These are phyloP conservation scores for Myodes glareolus DNA, from an alignment of 2,113 vertebrate species.

Conservation along the genomic window DNA sequence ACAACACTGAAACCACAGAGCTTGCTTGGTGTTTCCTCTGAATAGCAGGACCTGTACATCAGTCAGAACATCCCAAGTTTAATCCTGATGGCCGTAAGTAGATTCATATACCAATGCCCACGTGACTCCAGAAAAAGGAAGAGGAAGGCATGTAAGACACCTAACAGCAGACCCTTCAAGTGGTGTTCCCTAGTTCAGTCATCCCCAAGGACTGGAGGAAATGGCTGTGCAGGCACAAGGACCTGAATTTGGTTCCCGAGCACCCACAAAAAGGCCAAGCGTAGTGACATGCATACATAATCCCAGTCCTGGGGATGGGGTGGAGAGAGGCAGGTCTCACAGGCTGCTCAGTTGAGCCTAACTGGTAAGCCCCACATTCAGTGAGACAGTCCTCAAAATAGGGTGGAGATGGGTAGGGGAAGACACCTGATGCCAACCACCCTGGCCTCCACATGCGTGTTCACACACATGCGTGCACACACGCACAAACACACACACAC, in stretches of 20 bases:
- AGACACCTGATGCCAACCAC: too few relatives aligned
- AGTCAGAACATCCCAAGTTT: background rate
- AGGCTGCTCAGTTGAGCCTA: background rate
- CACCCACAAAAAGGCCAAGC: background rate
- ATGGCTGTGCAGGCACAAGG: too few relatives aligned
- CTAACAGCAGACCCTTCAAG: slow-evolving; percentile 94
- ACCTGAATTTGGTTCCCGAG: background rate
- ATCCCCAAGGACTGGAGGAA: slow-evolving; percentile 81
- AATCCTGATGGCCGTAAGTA: slow-evolving; percentile 95
- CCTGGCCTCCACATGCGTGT: background rate
- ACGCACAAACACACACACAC: background rate
- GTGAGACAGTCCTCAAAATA: background rate
- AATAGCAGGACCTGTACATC: background rate
- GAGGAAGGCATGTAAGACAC: slow-evolving; percentile 93
- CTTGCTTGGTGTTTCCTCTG: background rate
- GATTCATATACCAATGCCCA: slow-evolving; percentile 96
- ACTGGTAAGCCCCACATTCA: too few relatives aligned
- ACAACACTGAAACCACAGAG: background rate
- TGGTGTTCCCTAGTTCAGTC: slow-evolving; percentile 93
- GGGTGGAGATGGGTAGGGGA: background rate
- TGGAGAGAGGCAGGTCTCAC: background rate
- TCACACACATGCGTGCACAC: background rate
- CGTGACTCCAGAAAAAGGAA: slow-evolving; percentile 94
- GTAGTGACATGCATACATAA: too few relatives aligned
- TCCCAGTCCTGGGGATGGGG: background rate